Evolutionary conservation across 2,797 vertebrate species (phyloP).

Genomic region (Simalia tracyae): DNA sequence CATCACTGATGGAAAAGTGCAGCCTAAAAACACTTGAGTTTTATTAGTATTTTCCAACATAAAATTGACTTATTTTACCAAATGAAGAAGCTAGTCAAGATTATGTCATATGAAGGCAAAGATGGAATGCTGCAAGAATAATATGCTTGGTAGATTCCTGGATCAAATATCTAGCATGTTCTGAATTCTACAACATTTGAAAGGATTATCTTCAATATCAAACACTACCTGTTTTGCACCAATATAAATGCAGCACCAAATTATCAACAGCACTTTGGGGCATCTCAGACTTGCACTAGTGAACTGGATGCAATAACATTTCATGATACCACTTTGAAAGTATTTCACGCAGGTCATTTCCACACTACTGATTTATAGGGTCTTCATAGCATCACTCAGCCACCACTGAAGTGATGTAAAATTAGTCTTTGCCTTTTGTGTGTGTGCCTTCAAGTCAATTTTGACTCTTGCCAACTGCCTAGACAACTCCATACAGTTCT

Average conservation of each 20-base stretch:
- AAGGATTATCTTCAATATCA: not conserved
- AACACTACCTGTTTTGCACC: not conserved
- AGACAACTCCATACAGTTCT: too few species aligned
- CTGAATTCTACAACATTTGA: not conserved
- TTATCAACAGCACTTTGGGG: not conserved
- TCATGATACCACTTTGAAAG: not conserved
- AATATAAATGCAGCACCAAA: not conserved
- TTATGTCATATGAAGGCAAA: not conserved
- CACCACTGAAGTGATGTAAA: not conserved
- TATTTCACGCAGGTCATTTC: not conserved
- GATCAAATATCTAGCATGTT: not conserved
- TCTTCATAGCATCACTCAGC: not conserved
- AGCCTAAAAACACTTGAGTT: not conserved
- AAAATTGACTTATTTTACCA: not conserved
- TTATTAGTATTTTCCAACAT: not conserved
- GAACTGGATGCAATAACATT: not conserved
- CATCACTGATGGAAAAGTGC: not conserved
- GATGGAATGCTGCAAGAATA: not conserved
- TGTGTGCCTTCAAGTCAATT: not conserved
- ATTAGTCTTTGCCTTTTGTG: not conserved
- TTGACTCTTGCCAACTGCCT: not conserved
- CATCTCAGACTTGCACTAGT: not conserved
- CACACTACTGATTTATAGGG: not conserved
- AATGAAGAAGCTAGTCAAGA: not conserved
- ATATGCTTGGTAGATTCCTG: not conserved